A percentile compares a stretch with the other conserved stretches of the same genome.
phyloP scores from a whole-genome alignment of 2,888 invertebrate genomes.

The Priocnemis perturbator region DNA sequence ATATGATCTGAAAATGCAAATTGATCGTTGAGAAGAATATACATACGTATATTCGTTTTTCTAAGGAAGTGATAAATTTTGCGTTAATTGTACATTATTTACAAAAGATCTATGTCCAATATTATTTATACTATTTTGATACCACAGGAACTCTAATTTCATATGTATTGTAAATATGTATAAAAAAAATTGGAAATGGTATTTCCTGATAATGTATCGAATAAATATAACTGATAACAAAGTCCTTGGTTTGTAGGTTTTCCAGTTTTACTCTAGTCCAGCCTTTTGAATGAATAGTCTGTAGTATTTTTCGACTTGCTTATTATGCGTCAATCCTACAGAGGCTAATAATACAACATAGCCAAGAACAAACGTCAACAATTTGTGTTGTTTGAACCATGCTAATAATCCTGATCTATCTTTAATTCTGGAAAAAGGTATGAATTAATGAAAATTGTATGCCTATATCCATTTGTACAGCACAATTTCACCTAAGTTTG shows the following conservation, averaged over 20 bases:
- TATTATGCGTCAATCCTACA: constrained; percentile 81
- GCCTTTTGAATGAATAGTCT: constrained; percentile 75
- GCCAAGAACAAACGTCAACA: constrained; percentile 80
- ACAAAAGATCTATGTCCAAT: constrained; percentile 36
- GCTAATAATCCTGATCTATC: constrained; percentile 62
- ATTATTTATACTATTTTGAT: constrained; percentile 14
- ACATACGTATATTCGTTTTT: neutral
- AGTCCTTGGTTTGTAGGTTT: constrained; percentile 6
- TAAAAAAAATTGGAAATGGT: constrained; percentile 27
- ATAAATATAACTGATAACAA: constrained; percentile 10
- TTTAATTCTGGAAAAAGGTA: constrained; percentile 54
- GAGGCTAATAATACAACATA: constrained; percentile 81
- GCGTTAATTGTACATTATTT: constrained; percentile 37
- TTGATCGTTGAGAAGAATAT: neutral
- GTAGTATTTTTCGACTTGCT: constrained; percentile 80
- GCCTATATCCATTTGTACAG: neutral
- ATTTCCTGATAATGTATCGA: constrained; percentile 15
- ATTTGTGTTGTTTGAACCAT: constrained; percentile 81
- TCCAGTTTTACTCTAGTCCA: constrained; percentile 62
- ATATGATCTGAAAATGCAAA: neutral
- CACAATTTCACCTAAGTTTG: neutral
- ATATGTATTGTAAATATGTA: constrained; percentile 1
- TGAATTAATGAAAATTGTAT: constrained; percentile 13
- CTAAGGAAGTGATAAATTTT: constrained; percentile 18
- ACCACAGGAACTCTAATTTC: neutral